phyloP scores from a whole-genome alignment of 2,888 invertebrate genomes.

The Unio pictorum region DNA sequence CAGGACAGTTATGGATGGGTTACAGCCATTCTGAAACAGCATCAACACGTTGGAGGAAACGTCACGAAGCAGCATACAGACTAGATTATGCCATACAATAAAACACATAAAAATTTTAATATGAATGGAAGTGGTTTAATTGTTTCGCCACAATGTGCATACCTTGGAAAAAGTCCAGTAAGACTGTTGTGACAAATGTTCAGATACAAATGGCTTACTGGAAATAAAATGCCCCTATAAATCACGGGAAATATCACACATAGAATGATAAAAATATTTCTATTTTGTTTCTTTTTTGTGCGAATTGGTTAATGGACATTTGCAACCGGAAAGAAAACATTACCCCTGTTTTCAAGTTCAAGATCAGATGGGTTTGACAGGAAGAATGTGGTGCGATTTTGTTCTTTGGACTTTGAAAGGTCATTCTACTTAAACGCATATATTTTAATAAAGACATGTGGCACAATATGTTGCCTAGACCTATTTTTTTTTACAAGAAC shows the following conservation, averaged over 20 bases:
- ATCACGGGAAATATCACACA: neutral
- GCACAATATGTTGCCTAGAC: conserved; percentile 7
- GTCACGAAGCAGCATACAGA: conserved; percentile 21
- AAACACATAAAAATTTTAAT: neutral
- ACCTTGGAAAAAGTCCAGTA: conserved; percentile 12
- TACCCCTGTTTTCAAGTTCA: conserved; percentile 18
- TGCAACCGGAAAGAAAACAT: conserved; percentile 12
- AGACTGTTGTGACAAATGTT: neutral
- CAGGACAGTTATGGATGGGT: neutral
- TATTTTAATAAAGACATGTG: conserved; percentile 15
- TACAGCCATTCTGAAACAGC: conserved; percentile 6
- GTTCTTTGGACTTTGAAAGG: conserved; percentile 17
- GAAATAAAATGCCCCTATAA: neutral
- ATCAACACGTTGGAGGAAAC: conserved; percentile 11
- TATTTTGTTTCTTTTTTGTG: conserved; percentile 7
- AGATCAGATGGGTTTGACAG: conserved; percentile 17
- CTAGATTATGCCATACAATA: neutral
- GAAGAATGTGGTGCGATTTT: conserved; percentile 22
- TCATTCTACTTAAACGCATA: conserved; percentile 12
- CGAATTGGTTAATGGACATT: conserved; percentile 4
- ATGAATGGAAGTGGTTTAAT: conserved; percentile 9
- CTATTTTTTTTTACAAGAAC: conserved; percentile 9
- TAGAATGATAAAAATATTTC: conserved; percentile 1
- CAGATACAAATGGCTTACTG: neutral
- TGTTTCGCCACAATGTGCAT: conserved; percentile 6